phyloP scores from a whole-genome alignment of 2,113 vertebrate genomes.

The Dipodomys ordii region DNA sequence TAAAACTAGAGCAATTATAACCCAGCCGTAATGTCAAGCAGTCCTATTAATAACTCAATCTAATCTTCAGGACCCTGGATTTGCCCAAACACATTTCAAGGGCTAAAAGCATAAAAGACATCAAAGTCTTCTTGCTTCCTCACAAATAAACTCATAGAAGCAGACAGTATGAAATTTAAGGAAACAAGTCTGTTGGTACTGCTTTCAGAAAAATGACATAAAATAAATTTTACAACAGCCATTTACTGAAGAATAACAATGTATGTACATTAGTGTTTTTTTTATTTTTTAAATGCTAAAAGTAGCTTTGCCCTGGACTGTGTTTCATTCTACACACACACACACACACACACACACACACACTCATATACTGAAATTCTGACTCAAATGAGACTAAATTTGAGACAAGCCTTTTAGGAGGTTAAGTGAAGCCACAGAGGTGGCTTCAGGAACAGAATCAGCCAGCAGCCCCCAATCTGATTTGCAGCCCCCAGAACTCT shows the following conservation, averaged over 20 bases:
- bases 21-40: neutral
- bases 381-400: neutral
- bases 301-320: neutral
- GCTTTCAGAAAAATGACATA: slow-evolving; percentile 5
- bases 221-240: neutral
- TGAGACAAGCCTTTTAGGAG: neutral
- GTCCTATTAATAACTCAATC: neutral
- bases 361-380: neutral
- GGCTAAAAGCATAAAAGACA: slow-evolving; percentile 11
- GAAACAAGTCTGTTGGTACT: neutral
- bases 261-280: neutral
- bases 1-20: slow-evolving; percentile 36
- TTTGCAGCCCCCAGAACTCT: neutral
- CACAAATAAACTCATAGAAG: neutral
- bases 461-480: too few relatives aligned
- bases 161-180: neutral
- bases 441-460: too few relatives aligned
- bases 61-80: neutral
- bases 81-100: slow-evolving; percentile 37
- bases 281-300: neutral
- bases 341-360: neutral
- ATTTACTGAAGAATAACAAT: neutral
- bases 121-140: neutral
- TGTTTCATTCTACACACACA: neutral
- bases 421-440: neutral